Conservation (phyloP, 2,888 invertebrate species). For the Tipula confusa region DNA sequence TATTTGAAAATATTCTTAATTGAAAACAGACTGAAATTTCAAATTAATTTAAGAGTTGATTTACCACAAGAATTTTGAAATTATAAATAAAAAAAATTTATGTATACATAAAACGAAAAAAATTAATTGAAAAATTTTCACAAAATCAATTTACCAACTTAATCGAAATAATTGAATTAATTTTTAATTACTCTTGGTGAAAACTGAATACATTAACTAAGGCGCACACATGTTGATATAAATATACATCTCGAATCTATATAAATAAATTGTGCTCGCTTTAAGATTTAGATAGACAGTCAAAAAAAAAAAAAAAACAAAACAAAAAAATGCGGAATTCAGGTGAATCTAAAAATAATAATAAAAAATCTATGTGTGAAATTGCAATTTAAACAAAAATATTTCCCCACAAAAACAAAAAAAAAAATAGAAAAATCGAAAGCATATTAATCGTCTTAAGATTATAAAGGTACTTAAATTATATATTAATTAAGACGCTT, state of each 20-base stretch:
- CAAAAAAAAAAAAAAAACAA: too few species aligned
- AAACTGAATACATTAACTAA: background rate
- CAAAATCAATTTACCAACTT: background rate
- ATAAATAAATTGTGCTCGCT: background rate
- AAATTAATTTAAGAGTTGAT: background rate
- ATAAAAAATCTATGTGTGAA: background rate
- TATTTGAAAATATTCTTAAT: background rate
- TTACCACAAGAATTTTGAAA: background rate
- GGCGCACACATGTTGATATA: background rate
- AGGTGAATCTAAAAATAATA: background rate
- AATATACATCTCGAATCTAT: background rate
- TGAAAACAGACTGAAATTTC: background rate
- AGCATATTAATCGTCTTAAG: background rate
- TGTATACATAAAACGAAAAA: background rate
- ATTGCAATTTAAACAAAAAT: background rate
- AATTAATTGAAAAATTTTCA: background rate
- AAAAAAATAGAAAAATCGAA: background rate
- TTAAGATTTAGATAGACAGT: background rate
- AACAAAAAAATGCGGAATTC: background rate
- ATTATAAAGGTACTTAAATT: background rate
- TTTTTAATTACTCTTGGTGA: background rate
- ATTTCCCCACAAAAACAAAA: too few species aligned
- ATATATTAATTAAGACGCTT: background rate
- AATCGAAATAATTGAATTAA: background rate
- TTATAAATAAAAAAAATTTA: background rate